These are phyloP conservation scores for Trematomus loennbergii DNA, from an alignment of 2,113 vertebrate species.

Conservation along the genomic window DNA sequence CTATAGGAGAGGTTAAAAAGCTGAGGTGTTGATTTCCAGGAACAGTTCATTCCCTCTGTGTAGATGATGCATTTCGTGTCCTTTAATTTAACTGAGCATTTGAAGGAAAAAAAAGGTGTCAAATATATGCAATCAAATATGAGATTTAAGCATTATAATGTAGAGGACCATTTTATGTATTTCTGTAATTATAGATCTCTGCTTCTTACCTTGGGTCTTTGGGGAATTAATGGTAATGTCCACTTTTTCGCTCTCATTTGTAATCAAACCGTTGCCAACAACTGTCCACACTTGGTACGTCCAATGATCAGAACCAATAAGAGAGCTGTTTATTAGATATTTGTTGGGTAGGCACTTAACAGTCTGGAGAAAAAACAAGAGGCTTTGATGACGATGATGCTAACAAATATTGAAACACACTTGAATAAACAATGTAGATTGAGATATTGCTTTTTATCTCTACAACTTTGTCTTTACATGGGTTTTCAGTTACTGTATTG, in stretches of 20 bases:
- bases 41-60: slow-evolving; percentile 39
- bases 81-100: slow-evolving; percentile 41
- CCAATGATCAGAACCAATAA: fast-evolving
- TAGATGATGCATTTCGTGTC: slow-evolving; percentile 62
- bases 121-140: not conserved
- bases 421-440: not conserved
- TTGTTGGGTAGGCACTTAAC: fast-evolving
- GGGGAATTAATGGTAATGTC: fast-evolving
- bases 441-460: too few species aligned
- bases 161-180: not conserved
- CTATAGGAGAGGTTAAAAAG: slow-evolving; percentile 53
- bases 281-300: not conserved
- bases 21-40: slow-evolving; percentile 60
- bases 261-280: not conserved
- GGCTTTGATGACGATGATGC: not conserved
- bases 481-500: not conserved
- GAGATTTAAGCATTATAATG: not conserved
- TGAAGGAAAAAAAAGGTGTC: not conserved
- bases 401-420: not conserved
- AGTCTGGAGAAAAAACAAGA: not conserved
- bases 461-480: not conserved
- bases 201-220: slow-evolving; percentile 33
- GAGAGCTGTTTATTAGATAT: fast-evolving
- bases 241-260: fast-evolving
- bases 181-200: not conserved